phyloP scores from a whole-genome alignment of 2,888 invertebrate species.

The Mesopsocus fuscifrons region DNA sequence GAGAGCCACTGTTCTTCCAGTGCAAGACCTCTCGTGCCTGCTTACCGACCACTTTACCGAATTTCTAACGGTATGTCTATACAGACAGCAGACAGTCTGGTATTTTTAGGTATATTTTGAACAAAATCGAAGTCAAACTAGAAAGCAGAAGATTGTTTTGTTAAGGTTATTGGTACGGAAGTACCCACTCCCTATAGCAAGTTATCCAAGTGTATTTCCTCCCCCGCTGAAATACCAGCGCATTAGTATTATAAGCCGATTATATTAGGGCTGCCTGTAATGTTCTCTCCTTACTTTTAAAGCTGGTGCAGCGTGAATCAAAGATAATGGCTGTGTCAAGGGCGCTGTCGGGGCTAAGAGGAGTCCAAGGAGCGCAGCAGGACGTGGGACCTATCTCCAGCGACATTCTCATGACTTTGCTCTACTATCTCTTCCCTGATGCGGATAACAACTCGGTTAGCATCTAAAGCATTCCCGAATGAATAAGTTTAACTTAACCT shows the following conservation, averaged over 20 bases:
- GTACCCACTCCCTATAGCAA: no score
- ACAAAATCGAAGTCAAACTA: no score
- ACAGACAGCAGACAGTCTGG: no score
- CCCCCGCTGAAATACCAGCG: no score
- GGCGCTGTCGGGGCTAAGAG: slow-evolving; percentile 29
- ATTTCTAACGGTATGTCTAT: slow-evolving; percentile 46
- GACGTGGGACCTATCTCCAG: slow-evolving; percentile 62
- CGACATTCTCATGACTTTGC: slow-evolving; percentile 50
- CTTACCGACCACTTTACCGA: slow-evolving; percentile 56
- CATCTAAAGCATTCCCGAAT: neutral
- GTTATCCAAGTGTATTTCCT: no score
- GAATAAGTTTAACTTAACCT: slow-evolving; percentile 3
- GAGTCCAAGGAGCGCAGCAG: slow-evolving; percentile 23
- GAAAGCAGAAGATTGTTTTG: no score
- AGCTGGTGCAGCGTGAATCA: slow-evolving; percentile 37
- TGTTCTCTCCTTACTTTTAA: no score
- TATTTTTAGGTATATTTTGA: no score
- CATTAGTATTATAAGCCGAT: no score
- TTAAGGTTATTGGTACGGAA: no score
- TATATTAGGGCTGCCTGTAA: no score
- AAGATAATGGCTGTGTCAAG: slow-evolving; percentile 43
- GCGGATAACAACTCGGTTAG: slow-evolving; percentile 42
- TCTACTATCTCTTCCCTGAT: slow-evolving; percentile 78
- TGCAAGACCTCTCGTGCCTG: slow-evolving; percentile 50
- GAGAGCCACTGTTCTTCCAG: slow-evolving; percentile 46